Conservation (phyloP, 2,797 vertebrate genomes). For the Sitta carolinensis region DNA sequence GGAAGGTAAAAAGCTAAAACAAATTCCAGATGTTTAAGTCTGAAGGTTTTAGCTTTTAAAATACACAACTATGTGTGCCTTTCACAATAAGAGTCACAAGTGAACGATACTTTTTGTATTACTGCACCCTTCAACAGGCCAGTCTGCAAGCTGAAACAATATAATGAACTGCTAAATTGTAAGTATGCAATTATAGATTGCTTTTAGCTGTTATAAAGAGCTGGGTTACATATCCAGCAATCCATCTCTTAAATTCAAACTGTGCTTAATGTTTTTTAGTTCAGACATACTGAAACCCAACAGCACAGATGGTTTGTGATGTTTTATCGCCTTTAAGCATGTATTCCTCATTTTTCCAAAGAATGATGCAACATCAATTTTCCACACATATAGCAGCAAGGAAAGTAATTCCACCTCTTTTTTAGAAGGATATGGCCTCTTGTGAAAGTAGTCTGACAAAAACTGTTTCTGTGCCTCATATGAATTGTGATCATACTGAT, state of each 20-base stretch:
- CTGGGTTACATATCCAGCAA: slow-evolving; percentile 61
- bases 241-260: slow-evolving; percentile 71
- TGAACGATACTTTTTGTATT: not conserved
- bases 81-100: slow-evolving; percentile 29
- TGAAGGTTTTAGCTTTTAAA: slow-evolving; percentile 47
- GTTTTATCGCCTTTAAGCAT: slow-evolving; percentile 89
- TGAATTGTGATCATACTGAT: slow-evolving; percentile 70
- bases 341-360: slow-evolving; percentile 86
- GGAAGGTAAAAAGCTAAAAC: slow-evolving; percentile 54
- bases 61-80: slow-evolving; percentile 18
- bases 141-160: slow-evolving; percentile 29
- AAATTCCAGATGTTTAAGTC: slow-evolving; percentile 35
- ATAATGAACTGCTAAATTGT: slow-evolving; percentile 1
- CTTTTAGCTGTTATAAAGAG: slow-evolving; percentile 8
- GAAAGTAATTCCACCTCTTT: slow-evolving; percentile 87
- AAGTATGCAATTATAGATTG: slow-evolving; percentile 1
- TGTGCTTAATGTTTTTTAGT: slow-evolving; percentile 87
- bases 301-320: slow-evolving; percentile 78
- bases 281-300: slow-evolving; percentile 93
- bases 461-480: slow-evolving; percentile 87
- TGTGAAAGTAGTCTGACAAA: slow-evolving; percentile 90
- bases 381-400: slow-evolving; percentile 80
- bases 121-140: slow-evolving; percentile 52
- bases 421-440: slow-evolving; percentile 87
- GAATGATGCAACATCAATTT: slow-evolving; percentile 84